Evolutionary conservation across 1,140 invertebrate species (phyloP).

Genomic region (Panagrolaimus sp.): DNA sequence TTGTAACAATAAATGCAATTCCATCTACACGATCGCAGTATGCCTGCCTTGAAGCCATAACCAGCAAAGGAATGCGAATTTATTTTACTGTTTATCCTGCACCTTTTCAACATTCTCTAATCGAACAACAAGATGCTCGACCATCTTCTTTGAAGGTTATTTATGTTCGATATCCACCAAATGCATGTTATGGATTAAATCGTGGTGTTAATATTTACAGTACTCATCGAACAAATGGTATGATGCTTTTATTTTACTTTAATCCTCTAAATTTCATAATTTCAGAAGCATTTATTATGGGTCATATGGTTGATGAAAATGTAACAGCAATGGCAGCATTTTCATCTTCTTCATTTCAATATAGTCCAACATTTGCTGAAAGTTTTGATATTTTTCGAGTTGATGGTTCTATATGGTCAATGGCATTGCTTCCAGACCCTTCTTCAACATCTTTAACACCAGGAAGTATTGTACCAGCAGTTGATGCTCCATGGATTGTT

Average conservation of each 20-base stretch:
- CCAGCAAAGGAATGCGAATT: background rate
- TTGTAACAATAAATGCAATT: background rate
- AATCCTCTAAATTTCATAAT: no score
- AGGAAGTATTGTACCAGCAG: background rate
- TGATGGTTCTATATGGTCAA: background rate
- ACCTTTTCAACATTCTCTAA: background rate
- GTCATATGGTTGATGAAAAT: background rate
- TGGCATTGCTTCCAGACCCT: background rate
- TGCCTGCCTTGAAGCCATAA: background rate
- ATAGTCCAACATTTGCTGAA: background rate
- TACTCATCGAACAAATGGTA: background rate
- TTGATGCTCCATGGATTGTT: background rate
- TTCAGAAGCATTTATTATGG: background rate
- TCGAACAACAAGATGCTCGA: background rate
- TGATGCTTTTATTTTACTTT: background rate
- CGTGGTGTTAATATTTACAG: constrained; percentile 4
- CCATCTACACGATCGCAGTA: background rate
- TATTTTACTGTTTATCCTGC: background rate
- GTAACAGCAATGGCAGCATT: background rate
- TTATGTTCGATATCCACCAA: background rate
- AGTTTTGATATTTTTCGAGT: background rate
- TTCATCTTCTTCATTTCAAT: background rate
- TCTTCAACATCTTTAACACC: background rate
- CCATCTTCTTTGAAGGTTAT: background rate
- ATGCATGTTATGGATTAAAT: background rate